Evolutionary conservation across 2,797 vertebrate species (phyloP).

Genomic region (Hoplostethus mediterraneus): DNA sequence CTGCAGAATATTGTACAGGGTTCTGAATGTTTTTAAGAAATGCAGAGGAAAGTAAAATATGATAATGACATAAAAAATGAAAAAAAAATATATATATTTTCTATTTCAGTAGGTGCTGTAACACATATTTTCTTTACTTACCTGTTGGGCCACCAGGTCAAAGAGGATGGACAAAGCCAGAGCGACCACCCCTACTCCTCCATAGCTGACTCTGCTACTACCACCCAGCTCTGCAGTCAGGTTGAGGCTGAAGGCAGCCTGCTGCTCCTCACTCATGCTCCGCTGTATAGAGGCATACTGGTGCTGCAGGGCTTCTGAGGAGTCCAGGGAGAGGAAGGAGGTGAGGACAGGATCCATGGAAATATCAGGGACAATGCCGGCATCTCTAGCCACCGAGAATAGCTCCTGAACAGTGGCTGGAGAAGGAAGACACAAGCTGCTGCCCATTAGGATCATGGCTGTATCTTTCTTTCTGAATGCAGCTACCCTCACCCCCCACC

Average conservation of each 20-base stretch:
- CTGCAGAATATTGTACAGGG: too few relatives aligned
- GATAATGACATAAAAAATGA: too few relatives aligned
- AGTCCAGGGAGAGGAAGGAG: conserved; percentile 74
- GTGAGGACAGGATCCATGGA: conserved; percentile 75
- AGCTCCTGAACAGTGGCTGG: conserved; percentile 69
- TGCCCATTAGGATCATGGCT: conserved; percentile 68
- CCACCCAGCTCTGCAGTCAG: conserved; percentile 54
- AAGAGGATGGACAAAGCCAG: conserved; percentile 75
- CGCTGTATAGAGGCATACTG: conserved; percentile 59
- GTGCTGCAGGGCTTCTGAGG: conserved; percentile 69
- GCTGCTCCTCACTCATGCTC: conserved; percentile 65
- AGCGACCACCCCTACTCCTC: conserved; percentile 75
- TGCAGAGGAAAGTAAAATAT: too few relatives aligned
- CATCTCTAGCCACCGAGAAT: conserved; percentile 71
- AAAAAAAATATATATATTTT: too few relatives aligned
- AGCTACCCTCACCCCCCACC: too few relatives aligned
- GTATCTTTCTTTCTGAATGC: not conserved
- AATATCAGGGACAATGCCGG: conserved; percentile 67
- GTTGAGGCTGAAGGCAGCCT: conserved; percentile 42
- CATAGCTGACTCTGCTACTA: conserved; percentile 49
- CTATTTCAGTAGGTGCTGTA: not conserved
- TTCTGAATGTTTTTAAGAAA: too few relatives aligned
- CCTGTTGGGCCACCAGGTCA: conserved; percentile 74
- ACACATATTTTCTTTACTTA: conserved; percentile 36
- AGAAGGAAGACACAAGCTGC: conserved; percentile 69